Conservation (phyloP, 2,888 invertebrate species). For the Plemyria rubiginata region DNA sequence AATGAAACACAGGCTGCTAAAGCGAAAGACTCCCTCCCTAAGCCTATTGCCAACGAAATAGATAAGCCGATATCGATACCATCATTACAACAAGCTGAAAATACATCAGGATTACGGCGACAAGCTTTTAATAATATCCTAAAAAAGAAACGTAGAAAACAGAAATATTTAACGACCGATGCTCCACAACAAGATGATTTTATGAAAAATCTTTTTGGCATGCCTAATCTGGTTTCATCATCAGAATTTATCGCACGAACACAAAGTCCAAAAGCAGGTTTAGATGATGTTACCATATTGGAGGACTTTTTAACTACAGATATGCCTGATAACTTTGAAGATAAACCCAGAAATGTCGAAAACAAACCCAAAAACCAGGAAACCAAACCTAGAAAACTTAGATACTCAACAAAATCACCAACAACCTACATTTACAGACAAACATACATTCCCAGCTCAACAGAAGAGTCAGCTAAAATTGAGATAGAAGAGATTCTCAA, state of each 20-base stretch:
- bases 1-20: constrained; percentile 44
- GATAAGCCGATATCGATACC: constrained; percentile 51
- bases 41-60: constrained; percentile 41
- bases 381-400: constrained; percentile 28
- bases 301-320: constrained; percentile 69
- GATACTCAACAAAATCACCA: constrained; percentile 40
- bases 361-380: constrained; percentile 40
- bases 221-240: constrained; percentile 70
- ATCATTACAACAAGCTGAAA: constrained; percentile 50
- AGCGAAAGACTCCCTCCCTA: constrained; percentile 44
- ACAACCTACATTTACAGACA: constrained; percentile 42
- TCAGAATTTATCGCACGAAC: constrained; percentile 72
- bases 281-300: constrained; percentile 54
- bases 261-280: constrained; percentile 53
- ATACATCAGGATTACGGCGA: constrained; percentile 60
- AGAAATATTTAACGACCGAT: constrained; percentile 69
- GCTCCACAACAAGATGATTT: constrained; percentile 60
- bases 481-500: constrained; percentile 89
- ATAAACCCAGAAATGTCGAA: constrained; percentile 36
- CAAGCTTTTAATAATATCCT: constrained; percentile 68
- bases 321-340: constrained; percentile 44
- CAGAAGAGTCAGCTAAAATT: constrained; percentile 81
- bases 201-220: constrained; percentile 64
- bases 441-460: constrained; percentile 47
- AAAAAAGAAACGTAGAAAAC: constrained; percentile 69